Evolutionary conservation across 2,113 vertebrate species (phyloP).

Genomic region (Paedocypris sp.): DNA sequence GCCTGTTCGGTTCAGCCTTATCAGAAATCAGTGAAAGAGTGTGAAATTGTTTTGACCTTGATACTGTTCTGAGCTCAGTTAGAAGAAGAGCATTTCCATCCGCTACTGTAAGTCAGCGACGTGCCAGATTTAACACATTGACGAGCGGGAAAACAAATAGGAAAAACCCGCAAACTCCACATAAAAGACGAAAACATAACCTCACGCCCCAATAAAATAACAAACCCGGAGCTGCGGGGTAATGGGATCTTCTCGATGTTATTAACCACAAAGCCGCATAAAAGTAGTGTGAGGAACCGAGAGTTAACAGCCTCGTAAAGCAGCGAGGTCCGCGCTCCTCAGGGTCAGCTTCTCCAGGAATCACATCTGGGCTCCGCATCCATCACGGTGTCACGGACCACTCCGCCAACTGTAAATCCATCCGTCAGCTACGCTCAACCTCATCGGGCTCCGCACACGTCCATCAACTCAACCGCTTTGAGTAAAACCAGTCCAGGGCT

Average conservation of each 20-base stretch:
- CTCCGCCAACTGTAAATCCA: background rate
- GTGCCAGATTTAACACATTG: background rate
- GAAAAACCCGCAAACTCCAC: background rate
- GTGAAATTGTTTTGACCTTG: background rate
- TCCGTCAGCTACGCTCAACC: conserved; percentile 1
- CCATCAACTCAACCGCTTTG: background rate
- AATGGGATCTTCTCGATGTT: background rate
- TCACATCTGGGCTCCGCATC: background rate
- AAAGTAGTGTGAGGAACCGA: background rate
- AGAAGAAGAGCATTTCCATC: background rate
- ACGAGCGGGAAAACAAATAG: background rate
- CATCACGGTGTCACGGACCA: background rate
- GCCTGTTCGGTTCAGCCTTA: background rate
- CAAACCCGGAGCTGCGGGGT: background rate
- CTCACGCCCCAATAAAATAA: background rate
- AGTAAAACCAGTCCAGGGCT: too few species aligned
- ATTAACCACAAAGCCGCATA: background rate
- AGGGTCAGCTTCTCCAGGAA: background rate
- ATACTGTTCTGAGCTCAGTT: background rate
- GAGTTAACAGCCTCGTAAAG: conserved; percentile 6
- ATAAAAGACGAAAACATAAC: background rate
- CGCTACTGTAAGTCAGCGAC: background rate
- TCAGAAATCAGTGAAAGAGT: background rate
- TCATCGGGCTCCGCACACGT: background rate
- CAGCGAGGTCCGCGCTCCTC: background rate